Evolutionary conservation across 2,113 vertebrate species (phyloP).

Genomic region (Sula dactylatra): DNA sequence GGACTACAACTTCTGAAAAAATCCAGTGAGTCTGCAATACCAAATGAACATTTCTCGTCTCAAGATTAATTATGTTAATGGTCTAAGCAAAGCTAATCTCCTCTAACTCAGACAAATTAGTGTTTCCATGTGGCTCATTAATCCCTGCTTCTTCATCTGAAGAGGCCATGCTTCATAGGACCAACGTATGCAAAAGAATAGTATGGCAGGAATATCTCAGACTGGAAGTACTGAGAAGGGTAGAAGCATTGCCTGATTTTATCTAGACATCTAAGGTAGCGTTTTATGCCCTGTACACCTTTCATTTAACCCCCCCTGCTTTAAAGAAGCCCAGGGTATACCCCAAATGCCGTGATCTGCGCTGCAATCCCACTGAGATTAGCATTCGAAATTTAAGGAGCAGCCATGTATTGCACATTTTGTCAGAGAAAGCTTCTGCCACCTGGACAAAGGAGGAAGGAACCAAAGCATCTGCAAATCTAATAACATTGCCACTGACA

Average conservation of each 20-base stretch:
- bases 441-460: background rate
- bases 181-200: background rate
- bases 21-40: background rate
- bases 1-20: background rate
- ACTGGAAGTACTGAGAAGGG: background rate
- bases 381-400: background rate
- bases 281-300: background rate
- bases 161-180: conserved; percentile 18
- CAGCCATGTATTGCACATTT: background rate
- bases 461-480: background rate
- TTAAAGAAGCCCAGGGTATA: background rate
- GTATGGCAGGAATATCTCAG: background rate
- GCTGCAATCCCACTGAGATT: background rate
- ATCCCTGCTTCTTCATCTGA: conserved; percentile 44
- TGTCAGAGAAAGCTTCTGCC: background rate
- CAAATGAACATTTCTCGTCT: conserved; percentile 18
- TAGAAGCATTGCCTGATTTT: background rate
- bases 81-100: conserved; percentile 52
- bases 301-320: background rate
- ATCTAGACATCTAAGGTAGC: background rate
- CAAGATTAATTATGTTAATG: conserved; percentile 36
- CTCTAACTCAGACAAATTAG: conserved; percentile 63
- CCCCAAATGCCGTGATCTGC: background rate
- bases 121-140: conserved; percentile 56
- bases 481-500: background rate